Conservation (phyloP, 2,888 invertebrate genomes). For the Drosophila seclusa region DNA sequence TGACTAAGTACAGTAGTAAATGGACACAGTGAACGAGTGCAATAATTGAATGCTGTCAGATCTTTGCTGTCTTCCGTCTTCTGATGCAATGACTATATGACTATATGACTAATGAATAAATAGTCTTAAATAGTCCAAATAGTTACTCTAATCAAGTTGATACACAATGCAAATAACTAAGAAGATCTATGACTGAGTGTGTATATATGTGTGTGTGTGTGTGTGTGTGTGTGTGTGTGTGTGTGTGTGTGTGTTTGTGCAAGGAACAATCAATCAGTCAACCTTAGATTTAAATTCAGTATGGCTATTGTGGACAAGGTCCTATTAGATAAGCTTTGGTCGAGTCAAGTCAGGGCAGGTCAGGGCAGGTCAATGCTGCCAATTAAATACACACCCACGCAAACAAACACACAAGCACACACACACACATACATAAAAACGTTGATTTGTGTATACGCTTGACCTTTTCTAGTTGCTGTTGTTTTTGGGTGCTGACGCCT, state of each 20-base stretch:
- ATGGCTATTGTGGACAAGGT: conserved; percentile 5
- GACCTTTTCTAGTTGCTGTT: conserved; percentile 22
- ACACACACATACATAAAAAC: background rate
- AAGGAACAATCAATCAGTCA: background rate
- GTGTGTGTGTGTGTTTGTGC: background rate
- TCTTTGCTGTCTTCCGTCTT: conserved; percentile 16
- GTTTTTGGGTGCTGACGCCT: conserved; percentile 31
- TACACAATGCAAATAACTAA: conserved; percentile 38
- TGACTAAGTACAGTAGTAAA: conserved; percentile 5
- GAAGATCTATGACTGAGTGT: background rate
- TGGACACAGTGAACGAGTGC: conserved; percentile 20
- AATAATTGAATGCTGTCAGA: conserved; percentile 19
- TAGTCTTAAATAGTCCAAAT: conserved; percentile 13
- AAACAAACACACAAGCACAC: conserved; percentile 15
- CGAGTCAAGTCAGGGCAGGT: conserved; percentile 7
- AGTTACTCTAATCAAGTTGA: conserved; percentile 47
- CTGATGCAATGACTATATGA: conserved; percentile 10
- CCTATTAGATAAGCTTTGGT: background rate
- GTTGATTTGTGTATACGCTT: background rate
- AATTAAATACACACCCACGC: conserved; percentile 12
- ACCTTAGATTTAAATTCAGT: conserved; percentile 12
- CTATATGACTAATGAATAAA: background rate
- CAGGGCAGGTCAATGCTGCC: background rate
- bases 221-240: background rate
- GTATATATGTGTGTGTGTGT: background rate